Conservation (phyloP, 2,113 vertebrate genomes). For the Pimephales promelas region DNA sequence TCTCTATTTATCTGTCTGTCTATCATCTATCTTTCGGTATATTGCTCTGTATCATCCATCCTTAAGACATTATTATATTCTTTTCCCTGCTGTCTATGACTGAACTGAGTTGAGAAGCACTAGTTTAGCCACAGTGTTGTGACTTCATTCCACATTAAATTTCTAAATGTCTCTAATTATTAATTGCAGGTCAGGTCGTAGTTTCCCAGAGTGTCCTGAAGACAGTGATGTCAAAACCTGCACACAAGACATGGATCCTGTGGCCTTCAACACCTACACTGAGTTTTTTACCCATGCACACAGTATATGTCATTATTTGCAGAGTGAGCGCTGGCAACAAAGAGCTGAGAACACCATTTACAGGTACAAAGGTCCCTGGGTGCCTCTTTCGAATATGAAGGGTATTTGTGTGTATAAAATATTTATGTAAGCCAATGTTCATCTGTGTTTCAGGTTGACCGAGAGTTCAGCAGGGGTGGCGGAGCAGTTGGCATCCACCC, state of each 20-base stretch:
- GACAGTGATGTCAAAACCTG: slow-evolving; percentile 73
- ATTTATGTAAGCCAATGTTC: background rate
- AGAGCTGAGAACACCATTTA: slow-evolving; percentile 72
- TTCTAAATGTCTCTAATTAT: background rate
- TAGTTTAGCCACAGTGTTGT: background rate
- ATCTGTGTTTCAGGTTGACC: slow-evolving; percentile 68
- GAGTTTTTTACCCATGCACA: slow-evolving; percentile 84
- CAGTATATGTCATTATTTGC: slow-evolving; percentile 82
- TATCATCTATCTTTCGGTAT: background rate
- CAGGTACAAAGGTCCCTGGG: slow-evolving; percentile 62
- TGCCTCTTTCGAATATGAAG: background rate
- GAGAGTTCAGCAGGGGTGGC: slow-evolving; percentile 79
- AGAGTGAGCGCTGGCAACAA: slow-evolving; percentile 79
- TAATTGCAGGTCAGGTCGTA: slow-evolving; percentile 73
- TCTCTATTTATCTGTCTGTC: background rate
- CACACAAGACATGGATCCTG: slow-evolving; percentile 76
- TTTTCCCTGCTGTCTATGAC: background rate
- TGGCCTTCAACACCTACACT: slow-evolving; percentile 80
- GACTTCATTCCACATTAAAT: background rate
- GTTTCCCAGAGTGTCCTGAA: slow-evolving; percentile 75
- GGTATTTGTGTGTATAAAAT: background rate
- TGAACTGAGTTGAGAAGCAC: background rate
- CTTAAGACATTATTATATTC: background rate
- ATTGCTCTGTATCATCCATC: background rate
- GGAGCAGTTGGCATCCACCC: slow-evolving; percentile 75